These are phyloP conservation scores for Acestrorhynchus altus DNA, from an alignment of 2,797 vertebrate species.

Conservation along the genomic window DNA sequence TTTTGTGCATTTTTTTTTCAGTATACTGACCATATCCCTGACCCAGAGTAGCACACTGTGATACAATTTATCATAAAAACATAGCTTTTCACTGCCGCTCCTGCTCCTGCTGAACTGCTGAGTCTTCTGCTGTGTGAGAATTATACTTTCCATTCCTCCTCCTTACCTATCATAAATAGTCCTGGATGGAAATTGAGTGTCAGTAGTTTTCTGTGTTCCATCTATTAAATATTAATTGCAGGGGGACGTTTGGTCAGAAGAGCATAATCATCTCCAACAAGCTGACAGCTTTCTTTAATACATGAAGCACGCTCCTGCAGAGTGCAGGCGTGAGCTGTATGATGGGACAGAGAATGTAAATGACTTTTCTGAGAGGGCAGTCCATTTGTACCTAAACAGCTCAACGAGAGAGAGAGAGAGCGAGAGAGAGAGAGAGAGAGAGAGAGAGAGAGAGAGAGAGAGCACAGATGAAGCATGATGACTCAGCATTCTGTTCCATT, in stretches of 20 bases:
- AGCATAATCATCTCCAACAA: background rate
- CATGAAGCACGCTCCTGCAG: background rate
- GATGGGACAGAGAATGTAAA: background rate
- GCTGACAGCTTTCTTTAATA: conserved; percentile 7
- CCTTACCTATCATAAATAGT: conserved; percentile 11
- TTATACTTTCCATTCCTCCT: background rate
- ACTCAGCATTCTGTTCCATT: background rate
- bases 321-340: conserved; percentile 10
- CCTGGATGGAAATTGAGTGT: conserved; percentile 7
- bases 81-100: too few species aligned
- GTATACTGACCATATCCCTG: conserved; percentile 3
- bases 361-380: conserved; percentile 8
- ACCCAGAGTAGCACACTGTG: background rate
- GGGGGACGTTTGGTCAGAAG: background rate
- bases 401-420: background rate
- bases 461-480: background rate
- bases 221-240: conserved; percentile 47
- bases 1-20: too few species aligned
- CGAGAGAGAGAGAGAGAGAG: background rate
- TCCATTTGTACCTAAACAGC: background rate
- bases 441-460: background rate
- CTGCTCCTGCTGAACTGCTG: background rate
- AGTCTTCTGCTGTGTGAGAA: background rate
- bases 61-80: background rate
- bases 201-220: conserved; percentile 12